A percentile compares a stretch with the other conserved stretches of the same genome.
phyloP scores from a whole-genome alignment of 2,113 vertebrate genomes.

The Suncus etruscus region DNA sequence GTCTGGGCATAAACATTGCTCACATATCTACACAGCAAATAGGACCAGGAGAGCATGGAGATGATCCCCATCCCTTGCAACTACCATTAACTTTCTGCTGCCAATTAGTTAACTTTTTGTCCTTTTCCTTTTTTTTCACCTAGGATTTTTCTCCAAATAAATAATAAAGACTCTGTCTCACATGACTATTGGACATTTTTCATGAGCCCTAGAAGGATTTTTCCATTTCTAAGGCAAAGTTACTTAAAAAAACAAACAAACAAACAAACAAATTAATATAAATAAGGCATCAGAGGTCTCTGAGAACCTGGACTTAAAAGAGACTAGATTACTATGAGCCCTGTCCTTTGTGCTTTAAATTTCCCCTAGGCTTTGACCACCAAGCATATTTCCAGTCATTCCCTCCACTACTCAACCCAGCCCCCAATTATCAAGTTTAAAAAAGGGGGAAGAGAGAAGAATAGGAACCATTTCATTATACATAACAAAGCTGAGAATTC shows the following conservation, averaged over 20 bases:
- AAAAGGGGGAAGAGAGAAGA: background rate
- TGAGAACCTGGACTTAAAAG: background rate
- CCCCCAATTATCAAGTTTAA: background rate
- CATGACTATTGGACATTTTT: background rate
- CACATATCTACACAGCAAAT: background rate
- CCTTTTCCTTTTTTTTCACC: background rate
- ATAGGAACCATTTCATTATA: background rate
- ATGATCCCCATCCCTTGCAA: background rate
- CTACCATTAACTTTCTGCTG: constrained; percentile 36
- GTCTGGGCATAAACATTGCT: background rate
- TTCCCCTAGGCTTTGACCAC: background rate
- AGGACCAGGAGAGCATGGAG: background rate
- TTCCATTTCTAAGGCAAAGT: background rate
- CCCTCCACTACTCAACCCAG: background rate
- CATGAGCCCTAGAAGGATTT: background rate
- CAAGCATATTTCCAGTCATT: background rate
- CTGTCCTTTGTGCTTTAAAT: background rate
- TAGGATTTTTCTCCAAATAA: constrained; percentile 11
- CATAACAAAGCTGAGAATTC: constrained; percentile 18
- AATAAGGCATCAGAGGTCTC: background rate
- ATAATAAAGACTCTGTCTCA: background rate
- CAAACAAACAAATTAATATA: background rate
- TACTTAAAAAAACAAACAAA: constrained; percentile 9
- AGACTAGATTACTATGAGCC: background rate
- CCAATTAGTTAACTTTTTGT: background rate